Evolutionary conservation across 1,140 invertebrate genomes (phyloP).

Genomic region (Vanessa tameamea): DNA sequence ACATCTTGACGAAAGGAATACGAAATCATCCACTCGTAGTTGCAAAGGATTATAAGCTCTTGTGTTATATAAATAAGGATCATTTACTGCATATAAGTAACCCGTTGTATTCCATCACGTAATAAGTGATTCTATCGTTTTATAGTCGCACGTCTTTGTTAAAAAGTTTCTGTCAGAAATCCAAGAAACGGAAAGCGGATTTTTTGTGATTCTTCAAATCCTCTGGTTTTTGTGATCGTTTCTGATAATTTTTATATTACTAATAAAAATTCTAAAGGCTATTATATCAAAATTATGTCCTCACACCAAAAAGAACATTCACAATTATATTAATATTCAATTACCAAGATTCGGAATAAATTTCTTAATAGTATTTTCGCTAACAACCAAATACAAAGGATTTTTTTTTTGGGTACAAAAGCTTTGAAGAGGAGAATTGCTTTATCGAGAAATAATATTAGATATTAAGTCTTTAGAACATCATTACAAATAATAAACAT

Average conservation of each 20-base stretch:
- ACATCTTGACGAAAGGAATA: background rate
- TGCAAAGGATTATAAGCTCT: background rate
- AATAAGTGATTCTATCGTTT: conserved; percentile 2
- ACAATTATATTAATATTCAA: no score
- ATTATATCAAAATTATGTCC: no score
- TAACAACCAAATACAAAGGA: no score
- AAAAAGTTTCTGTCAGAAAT: background rate
- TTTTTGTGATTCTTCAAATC: background rate
- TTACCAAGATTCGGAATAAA: no score
- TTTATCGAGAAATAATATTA: no score
- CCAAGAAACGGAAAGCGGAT: background rate
- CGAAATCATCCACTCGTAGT: background rate
- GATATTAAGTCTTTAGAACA: no score
- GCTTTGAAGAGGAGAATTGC: no score
- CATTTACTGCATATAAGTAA: background rate
- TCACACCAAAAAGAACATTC: no score
- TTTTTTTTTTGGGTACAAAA: no score
- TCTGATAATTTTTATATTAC: background rate
- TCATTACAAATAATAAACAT: no score
- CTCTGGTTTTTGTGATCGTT: no score
- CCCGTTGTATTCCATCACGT: conserved; percentile 1
- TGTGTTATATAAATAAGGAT: background rate
- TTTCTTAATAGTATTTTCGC: no score
- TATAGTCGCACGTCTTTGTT: conserved; percentile 1
- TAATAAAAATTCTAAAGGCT: background rate